A percentile compares a stretch with the other conserved stretches of the same genome.
phyloP scores from a whole-genome alignment of 1,140 invertebrate species.

The Stenopsyche tienmushanensis region DNA sequence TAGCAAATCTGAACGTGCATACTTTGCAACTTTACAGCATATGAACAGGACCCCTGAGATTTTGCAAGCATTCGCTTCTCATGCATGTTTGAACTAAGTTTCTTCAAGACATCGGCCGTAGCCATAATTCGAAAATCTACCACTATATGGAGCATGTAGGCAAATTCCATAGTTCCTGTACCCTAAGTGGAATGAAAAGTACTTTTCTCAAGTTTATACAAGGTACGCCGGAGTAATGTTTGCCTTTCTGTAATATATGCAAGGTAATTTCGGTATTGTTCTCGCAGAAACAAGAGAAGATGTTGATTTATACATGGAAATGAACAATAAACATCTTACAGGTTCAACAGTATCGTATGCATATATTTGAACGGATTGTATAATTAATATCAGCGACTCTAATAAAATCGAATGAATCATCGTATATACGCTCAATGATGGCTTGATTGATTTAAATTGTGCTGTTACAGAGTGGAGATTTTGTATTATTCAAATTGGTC shows the following conservation, averaged over 20 bases:
- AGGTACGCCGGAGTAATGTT: conserved; percentile 35
- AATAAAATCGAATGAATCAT: too few species aligned
- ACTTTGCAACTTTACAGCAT: too few species aligned
- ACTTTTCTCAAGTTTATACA: conserved; percentile 37
- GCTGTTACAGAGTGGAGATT: too few species aligned
- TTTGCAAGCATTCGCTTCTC: conserved; percentile 30
- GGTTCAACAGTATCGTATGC: background rate
- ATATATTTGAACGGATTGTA: background rate
- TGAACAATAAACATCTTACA: conserved; percentile 33
- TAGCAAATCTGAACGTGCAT: too few species aligned
- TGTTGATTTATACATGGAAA: conserved; percentile 37
- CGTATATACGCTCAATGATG: too few species aligned
- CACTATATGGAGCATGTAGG: conserved; percentile 26
- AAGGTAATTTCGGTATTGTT: conserved; percentile 41
- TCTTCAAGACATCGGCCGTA: conserved; percentile 37
- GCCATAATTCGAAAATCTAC: conserved; percentile 13
- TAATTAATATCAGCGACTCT: background rate
- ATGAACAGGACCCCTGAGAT: too few species aligned
- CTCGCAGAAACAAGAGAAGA: conserved; percentile 29
- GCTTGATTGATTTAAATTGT: too few species aligned
- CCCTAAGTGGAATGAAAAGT: conserved; percentile 19
- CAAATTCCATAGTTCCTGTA: conserved; percentile 2
- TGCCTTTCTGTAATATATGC: conserved; percentile 39
- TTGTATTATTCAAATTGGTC: too few species aligned
- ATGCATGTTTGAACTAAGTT: conserved; percentile 34